Evolutionary conservation across 2,888 invertebrate species (phyloP).

Genomic region (Aphrophora alni): DNA sequence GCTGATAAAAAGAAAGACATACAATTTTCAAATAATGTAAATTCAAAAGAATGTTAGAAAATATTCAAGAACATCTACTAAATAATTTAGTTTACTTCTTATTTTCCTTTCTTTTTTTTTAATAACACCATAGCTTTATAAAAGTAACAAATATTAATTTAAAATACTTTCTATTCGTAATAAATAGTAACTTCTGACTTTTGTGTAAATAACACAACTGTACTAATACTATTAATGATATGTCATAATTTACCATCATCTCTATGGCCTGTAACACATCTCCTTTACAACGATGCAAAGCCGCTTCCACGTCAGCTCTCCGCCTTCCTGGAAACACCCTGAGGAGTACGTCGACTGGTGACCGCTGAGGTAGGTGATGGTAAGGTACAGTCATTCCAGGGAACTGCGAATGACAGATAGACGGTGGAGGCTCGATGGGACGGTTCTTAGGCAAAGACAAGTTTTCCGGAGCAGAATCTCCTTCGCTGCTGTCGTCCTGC

Average conservation of each 20-base stretch:
- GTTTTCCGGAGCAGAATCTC: constrained; percentile 69
- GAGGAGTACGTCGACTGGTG: constrained; percentile 86
- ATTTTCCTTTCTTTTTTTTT: too few species aligned
- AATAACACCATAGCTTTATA: too few species aligned
- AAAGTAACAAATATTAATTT: too few species aligned
- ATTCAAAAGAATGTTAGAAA: too few species aligned
- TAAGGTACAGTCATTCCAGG: constrained; percentile 11
- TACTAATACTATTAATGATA: too few species aligned
- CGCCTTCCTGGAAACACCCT: constrained; percentile 90
- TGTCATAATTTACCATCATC: constrained; percentile 83
- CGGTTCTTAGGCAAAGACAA: constrained; percentile 73
- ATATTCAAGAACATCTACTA: too few species aligned
- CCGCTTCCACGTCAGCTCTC: constrained; percentile 83
- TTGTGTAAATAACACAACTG: too few species aligned
- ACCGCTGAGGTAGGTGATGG: constrained; percentile 58
- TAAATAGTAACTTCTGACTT: too few species aligned
- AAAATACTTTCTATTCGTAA: too few species aligned
- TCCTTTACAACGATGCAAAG: constrained; percentile 83
- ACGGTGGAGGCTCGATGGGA: constrained; percentile 36
- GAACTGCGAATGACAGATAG: constrained; percentile 30
- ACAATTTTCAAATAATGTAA: too few species aligned
- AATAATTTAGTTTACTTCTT: too few species aligned
- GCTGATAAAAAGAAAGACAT: too few species aligned
- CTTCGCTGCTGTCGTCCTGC: constrained; percentile 52
- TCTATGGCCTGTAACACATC: constrained; percentile 95